A percentile compares a stretch with the other conserved stretches of the same genome.
Evolutionary conservation across 2,888 invertebrate species (phyloP).

Genomic region (Agrotis clavis): DNA sequence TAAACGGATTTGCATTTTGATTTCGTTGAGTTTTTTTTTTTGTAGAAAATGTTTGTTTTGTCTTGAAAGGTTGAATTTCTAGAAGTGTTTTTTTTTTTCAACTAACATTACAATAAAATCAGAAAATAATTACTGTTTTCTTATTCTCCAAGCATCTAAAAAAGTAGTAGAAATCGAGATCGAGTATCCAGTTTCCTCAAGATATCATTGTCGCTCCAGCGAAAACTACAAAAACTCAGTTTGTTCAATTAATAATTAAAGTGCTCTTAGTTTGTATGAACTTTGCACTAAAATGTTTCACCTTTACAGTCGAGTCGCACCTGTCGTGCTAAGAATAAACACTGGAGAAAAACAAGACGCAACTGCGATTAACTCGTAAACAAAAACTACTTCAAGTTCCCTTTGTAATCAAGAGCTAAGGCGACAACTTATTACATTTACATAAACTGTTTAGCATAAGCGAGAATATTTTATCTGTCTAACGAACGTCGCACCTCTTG

Average conservation of each 20-base stretch:
- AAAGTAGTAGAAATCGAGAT: neutral
- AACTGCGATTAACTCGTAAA: conserved; percentile 83
- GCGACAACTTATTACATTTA: conserved; percentile 87
- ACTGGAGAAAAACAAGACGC: conserved; percentile 73
- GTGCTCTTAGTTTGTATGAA: conserved; percentile 57
- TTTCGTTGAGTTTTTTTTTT: conserved; percentile 49
- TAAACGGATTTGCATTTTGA: conserved; percentile 75
- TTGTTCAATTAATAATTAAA: conserved; percentile 50
- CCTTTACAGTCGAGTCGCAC: conserved; percentile 71
- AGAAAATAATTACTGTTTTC: neutral
- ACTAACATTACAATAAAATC: neutral
- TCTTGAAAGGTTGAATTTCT: conserved; percentile 7
- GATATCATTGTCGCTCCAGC: conserved; percentile 14
- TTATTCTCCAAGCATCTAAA: neutral
- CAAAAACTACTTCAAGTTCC: conserved; percentile 83
- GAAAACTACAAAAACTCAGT: conserved; percentile 20
- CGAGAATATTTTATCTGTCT: conserved; percentile 77
- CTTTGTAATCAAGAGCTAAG: conserved; percentile 86
- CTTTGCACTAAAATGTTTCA: conserved; percentile 65
- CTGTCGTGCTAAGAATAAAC: conserved; percentile 74
- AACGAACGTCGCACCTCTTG: conserved; percentile 72
- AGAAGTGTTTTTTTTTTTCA: neutral
- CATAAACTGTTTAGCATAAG: conserved; percentile 85
- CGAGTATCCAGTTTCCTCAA: neutral
- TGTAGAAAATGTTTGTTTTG: conserved; percentile 7